A percentile compares a stretch with the other conserved stretches of the same genome.
phyloP scores from a whole-genome alignment of 2,113 vertebrate species.

The Oryzias woworae region DNA sequence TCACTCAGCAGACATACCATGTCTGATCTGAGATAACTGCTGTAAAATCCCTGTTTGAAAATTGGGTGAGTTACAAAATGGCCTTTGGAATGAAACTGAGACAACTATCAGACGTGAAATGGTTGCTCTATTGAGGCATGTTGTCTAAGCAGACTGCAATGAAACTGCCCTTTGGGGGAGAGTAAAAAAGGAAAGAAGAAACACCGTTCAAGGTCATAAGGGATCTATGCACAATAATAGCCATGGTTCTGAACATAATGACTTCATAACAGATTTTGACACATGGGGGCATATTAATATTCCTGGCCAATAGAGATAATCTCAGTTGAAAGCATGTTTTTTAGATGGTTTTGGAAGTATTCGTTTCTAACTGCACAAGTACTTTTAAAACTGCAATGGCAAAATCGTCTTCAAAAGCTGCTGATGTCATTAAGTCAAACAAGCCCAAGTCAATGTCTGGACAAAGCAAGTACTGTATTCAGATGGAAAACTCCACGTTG shows the following conservation, averaged over 20 bases:
- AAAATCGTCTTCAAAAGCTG: no score
- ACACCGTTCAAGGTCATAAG: background rate
- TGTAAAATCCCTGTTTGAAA: slow-evolving; percentile 21
- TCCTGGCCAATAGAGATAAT: background rate
- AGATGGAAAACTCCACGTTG: no score
- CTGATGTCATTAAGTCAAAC: no score
- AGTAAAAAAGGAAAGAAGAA: background rate
- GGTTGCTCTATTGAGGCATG: slow-evolving; percentile 10
- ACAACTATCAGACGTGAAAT: slow-evolving; percentile 12
- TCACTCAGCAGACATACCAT: slow-evolving; percentile 21
- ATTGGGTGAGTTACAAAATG: slow-evolving; percentile 38
- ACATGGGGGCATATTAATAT: slow-evolving; percentile 7
- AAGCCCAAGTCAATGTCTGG: no score
- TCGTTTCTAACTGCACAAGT: no score
- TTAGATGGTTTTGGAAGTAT: no score
- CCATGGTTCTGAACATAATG: slow-evolving; percentile 6
- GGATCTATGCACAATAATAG: slow-evolving; percentile 1
- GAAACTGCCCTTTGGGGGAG: slow-evolving; percentile 17
- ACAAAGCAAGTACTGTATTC: no score
- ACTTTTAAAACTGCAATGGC: no score
- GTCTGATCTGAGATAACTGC: slow-evolving; percentile 22
- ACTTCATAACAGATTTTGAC: slow-evolving; percentile 7
- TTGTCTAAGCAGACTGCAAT: slow-evolving; percentile 1
- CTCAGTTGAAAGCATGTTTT: background rate
- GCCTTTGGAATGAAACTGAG: slow-evolving; percentile 23